phyloP scores from a whole-genome alignment of 2,888 invertebrate genomes.

The Kuschelorhynchus macadamiae region DNA sequence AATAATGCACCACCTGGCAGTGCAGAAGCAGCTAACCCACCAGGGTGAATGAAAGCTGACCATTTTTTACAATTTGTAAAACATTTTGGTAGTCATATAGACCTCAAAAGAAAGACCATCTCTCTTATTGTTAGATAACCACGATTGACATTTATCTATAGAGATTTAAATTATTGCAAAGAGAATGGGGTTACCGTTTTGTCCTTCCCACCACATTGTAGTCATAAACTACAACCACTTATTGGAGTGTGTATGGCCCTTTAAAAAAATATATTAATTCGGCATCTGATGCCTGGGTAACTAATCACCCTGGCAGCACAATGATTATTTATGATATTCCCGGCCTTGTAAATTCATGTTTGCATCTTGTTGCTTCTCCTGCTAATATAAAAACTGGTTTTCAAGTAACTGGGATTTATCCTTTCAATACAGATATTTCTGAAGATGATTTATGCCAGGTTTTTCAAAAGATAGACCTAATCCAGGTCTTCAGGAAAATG shows the following conservation, averaged over 20 bases:
- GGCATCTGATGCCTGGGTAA: slow-evolving; percentile 40
- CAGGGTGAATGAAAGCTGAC: slow-evolving; percentile 53
- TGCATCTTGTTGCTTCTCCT: background rate
- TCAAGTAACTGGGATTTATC: slow-evolving; percentile 60
- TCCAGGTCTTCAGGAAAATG: too few relatives aligned
- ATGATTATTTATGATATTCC: slow-evolving; percentile 49
- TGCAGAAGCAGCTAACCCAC: slow-evolving; percentile 39
- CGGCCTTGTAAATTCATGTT: background rate
- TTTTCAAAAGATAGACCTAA: slow-evolving; percentile 16
- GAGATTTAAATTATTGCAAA: slow-evolving; percentile 9
- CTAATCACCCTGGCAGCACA: slow-evolving; percentile 38
- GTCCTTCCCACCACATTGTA: slow-evolving; percentile 9
- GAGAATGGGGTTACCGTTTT: slow-evolving; percentile 18
- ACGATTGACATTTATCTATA: slow-evolving; percentile 29
- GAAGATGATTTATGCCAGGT: slow-evolving; percentile 7
- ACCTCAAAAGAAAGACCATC: slow-evolving; percentile 33
- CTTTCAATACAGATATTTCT: slow-evolving; percentile 39
- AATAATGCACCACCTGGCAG: slow-evolving; percentile 41
- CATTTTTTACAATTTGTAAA: slow-evolving; percentile 39
- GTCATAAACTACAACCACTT: slow-evolving; percentile 34
- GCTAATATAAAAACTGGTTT: slow-evolving; percentile 52
- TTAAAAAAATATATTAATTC: slow-evolving; percentile 14
- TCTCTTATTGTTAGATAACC: slow-evolving; percentile 48
- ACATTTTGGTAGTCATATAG: slow-evolving; percentile 49
- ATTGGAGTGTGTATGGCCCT: slow-evolving; percentile 10